Evolutionary conservation across 2,113 vertebrate genomes (phyloP).

Genomic region (Cygnus atratus): DNA sequence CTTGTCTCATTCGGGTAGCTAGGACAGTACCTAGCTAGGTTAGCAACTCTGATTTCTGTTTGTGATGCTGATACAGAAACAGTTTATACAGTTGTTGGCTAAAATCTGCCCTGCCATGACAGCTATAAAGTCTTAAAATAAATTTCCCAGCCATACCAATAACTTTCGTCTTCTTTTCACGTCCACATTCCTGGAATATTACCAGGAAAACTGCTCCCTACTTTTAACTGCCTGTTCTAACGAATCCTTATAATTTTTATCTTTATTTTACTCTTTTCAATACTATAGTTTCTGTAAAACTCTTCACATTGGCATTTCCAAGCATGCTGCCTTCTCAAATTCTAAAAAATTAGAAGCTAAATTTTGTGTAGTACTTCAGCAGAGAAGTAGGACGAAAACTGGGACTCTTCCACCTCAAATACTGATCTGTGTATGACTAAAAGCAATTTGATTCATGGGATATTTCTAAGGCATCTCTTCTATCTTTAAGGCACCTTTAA

Average conservation of each 20-base stretch:
- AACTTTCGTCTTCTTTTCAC: background rate
- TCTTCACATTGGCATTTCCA: background rate
- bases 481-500: background rate
- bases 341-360: background rate
- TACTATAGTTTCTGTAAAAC: background rate
- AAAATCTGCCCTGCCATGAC: background rate
- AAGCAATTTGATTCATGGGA: background rate
- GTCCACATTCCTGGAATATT: background rate
- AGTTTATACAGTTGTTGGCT: background rate
- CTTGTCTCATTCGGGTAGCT: background rate
- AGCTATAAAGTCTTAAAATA: background rate
- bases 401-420: background rate
- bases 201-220: background rate
- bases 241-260: background rate
- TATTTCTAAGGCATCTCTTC: background rate
- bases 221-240: background rate
- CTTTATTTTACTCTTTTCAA: background rate
- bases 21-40: background rate
- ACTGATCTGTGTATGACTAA: background rate
- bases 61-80: background rate
- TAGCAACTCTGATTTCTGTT: background rate
- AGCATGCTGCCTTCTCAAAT: background rate
- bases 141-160: background rate
- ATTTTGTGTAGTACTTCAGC: background rate
- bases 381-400: background rate